Percentiles rank a stretch among this genome's conserved stretches.
phyloP scores from a whole-genome alignment of 2,113 vertebrate species.

The Peromyscus leucopus region DNA sequence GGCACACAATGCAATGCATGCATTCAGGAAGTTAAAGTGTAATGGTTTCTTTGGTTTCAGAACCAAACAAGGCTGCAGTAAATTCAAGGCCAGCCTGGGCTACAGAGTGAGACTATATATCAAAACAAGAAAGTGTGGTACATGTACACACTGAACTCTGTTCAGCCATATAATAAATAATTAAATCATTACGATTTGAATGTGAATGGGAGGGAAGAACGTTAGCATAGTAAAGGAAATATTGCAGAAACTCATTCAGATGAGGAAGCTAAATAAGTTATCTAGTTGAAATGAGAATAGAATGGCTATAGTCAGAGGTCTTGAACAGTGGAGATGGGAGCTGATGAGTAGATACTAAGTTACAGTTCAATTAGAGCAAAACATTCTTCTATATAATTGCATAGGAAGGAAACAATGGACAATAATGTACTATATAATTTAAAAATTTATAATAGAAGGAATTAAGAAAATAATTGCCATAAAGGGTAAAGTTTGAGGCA shows the following conservation, averaged over 20 bases:
- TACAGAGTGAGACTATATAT: not conserved
- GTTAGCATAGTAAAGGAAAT: not conserved
- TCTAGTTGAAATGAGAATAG: not conserved
- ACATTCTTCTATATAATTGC: not conserved
- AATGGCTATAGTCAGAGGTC: not conserved
- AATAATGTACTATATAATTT: not conserved
- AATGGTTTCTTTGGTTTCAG: not conserved
- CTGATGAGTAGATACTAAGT: not conserved
- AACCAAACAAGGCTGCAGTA: not conserved
- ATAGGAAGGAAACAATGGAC: not conserved
- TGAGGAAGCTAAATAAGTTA: not conserved
- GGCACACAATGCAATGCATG: not conserved
- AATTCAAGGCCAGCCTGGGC: not conserved
- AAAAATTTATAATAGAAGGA: not conserved
- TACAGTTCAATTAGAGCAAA: not conserved
- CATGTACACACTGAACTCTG: not conserved
- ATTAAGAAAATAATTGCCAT: not conserved
- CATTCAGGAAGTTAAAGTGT: not conserved
- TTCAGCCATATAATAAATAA: not conserved
- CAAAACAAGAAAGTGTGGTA: not conserved
- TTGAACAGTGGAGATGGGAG: not conserved
- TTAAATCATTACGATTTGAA: not conserved
- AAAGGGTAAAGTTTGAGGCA: not conserved
- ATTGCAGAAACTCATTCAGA: not conserved
- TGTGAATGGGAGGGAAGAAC: not conserved